Evolutionary conservation across 2,888 invertebrate species (phyloP), one percentile per base, ranked within the genome.

Genomic region (Conops quadrifasciatus): DNA sequence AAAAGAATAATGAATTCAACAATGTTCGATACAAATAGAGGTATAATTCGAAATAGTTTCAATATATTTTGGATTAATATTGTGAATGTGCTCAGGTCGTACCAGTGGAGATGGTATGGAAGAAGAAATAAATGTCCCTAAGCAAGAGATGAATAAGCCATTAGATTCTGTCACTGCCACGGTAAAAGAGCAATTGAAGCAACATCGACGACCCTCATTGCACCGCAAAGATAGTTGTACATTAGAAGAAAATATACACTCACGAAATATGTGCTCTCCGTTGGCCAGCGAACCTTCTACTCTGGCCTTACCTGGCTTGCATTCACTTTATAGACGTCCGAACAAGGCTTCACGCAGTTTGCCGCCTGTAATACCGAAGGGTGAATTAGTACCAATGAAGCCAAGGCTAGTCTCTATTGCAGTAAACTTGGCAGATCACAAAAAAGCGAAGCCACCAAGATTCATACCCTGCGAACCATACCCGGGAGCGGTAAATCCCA

Each of bases 391-490:
- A n/a, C 87, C 88, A 76, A 83, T 91, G 69, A 86, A 91, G 64
- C 91, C 93, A 15, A 90, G 89, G 78, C 87, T 90, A 74, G 86
- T 91, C 19, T 87, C 88, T 58, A 62, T 71, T 2, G 47, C 69
- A 0, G 66, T 67, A 28, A 63, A 67, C 7, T 59, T 77, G 53
- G 78, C 81, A 4, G 82, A 83, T 24, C 81, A 83, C 64, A 84
- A 83, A 51, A 84, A 83, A 75, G 81, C 80, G 0, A 86, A 89
- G 79, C 91, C 92, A 76, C 94, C 94, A 0, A 94, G 93, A 81
- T 95, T 95, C 84, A 90, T 96, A 47, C 95, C 95, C 0, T 94
- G 93, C 77, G 95, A 96, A 81, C 95, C 95, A 0, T 95, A 95
- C 81, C 91, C 94, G 80, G 94, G 91, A 19, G 94, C 95, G 65